Base-by-base conservation (phyloP, 2,888 invertebrate species). In the Platycheirus albimanus region DNA sequence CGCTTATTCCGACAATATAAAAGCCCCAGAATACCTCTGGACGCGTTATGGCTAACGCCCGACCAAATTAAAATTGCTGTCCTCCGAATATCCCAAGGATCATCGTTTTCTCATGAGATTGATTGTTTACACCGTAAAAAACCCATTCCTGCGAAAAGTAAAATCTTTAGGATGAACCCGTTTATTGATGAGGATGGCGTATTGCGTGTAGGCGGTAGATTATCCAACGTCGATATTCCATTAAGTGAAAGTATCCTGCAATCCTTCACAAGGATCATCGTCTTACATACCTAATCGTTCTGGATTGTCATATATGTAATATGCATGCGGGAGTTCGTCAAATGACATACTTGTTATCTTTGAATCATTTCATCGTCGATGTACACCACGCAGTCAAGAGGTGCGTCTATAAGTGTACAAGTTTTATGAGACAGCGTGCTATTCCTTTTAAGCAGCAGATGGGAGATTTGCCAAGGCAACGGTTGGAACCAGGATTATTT, bases 401-500 rank as follows among this genome's bases (percentile, higher is more conserved):
- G 2, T 52, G 11, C 19, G 13, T 33, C 6, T 52, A 52, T 11
- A 10, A 33, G 6, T 33, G 33, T 1, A 3, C 19, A 3, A n/a
- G 7, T 51, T 51, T 28, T 30, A 33, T 19, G 17, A 52, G 52
- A 17, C 66, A 70, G 3, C 58, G 72, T 4, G 67, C 47, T 10
- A 49, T 67, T 15, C 43, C 77, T 0, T 81, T 56, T 38, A 33
- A 69, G 13, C 83, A 86, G 54, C 52, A 83, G 41, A 86, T 86
- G 86, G 85, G 74, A 51, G 67, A 66, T n/a, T 15, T 86, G 8
- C 86, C 85, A 3, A n/a, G 24, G n/a, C 49, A 76, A 28, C 69
- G 86, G 10, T n/a, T 86, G n/a, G 58, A 79, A 30, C 72, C 71
- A 19, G 66, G 67, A 3, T n/a, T 72, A 7, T 87, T 87, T 51